A percentile compares a stretch with the other conserved stretches of the same genome.
phyloP scores from a whole-genome alignment of 2,888 invertebrate genomes.

The Hydropsyche betteni region DNA sequence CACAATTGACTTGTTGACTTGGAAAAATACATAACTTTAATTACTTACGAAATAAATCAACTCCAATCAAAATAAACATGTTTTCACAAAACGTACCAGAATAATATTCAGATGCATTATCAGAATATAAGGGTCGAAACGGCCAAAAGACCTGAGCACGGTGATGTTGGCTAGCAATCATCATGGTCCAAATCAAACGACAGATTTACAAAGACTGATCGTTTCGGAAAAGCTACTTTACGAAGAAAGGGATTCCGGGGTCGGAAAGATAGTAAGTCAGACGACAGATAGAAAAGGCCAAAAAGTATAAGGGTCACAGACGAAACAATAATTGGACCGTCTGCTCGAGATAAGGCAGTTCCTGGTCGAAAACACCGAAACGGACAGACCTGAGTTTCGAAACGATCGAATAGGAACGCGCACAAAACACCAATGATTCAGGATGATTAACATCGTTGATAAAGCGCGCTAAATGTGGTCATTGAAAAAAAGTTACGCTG shows the following conservation, averaged over 20 bases:
- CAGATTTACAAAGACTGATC: too few relatives aligned
- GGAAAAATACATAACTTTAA: too few relatives aligned
- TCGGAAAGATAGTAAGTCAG: not conserved
- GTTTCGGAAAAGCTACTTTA: not conserved
- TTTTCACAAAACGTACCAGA: too few relatives aligned
- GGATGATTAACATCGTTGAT: constrained; percentile 6
- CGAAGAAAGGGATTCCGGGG: constrained; percentile 20
- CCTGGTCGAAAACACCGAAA: constrained; percentile 1
- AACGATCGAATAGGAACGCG: not conserved
- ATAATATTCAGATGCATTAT: too few relatives aligned
- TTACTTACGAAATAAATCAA: too few relatives aligned
- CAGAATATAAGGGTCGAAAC: too few relatives aligned
- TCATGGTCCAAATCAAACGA: too few relatives aligned
- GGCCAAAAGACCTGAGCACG: too few relatives aligned
- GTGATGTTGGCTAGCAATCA: too few relatives aligned
- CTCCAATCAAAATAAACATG: too few relatives aligned
- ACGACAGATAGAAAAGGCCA: not conserved
- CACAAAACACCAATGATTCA: not conserved
- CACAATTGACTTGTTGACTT: too few relatives aligned
- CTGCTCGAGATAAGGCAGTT: constrained; percentile 16
- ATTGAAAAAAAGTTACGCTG: not conserved
- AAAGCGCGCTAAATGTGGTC: not conserved
- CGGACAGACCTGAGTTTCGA: too few relatives aligned
- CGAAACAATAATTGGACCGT: constrained; percentile 11
- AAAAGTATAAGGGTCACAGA: constrained; percentile 17